phyloP scores from a whole-genome alignment of 2,797 vertebrate genomes.

The Hydrocynus forskahlii region DNA sequence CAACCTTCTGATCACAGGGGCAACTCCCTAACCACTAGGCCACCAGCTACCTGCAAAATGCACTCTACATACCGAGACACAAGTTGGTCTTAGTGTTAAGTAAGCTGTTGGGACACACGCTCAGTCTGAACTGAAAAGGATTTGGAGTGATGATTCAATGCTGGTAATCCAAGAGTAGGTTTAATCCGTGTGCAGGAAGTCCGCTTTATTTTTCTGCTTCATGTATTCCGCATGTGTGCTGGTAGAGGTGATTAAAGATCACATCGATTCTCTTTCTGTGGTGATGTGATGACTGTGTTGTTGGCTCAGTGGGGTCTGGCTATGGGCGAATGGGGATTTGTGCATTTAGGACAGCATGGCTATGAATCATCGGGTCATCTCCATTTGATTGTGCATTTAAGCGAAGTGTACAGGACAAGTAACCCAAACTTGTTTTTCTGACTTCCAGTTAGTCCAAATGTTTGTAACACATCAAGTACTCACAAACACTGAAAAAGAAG shows the following conservation, averaged over 20 bases:
- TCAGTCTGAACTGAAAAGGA: background rate
- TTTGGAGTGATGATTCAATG: background rate
- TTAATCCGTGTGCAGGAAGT: background rate
- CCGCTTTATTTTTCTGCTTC: background rate
- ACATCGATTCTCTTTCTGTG: background rate
- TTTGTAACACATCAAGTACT: background rate
- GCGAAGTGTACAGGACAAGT: background rate
- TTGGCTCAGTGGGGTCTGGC: too few relatives aligned
- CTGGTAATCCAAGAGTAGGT: background rate
- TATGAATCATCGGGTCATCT: too few relatives aligned
- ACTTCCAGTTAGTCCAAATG: background rate
- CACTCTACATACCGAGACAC: too few relatives aligned
- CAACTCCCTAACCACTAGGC: too few relatives aligned
- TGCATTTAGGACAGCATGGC: background rate
- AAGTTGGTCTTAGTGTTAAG: too few relatives aligned
- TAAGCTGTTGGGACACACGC: too few relatives aligned
- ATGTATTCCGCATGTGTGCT: background rate
- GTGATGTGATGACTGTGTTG: background rate
- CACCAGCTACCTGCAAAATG: too few relatives aligned
- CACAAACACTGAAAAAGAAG: too few relatives aligned
- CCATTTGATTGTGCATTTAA: background rate
- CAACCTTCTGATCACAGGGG: too few relatives aligned
- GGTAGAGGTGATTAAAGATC: background rate
- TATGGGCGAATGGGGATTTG: background rate
- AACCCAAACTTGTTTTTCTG: background rate